Base-by-base conservation (phyloP, 1,140 invertebrate genomes). In the Dendrolimus kikuchii region DNA sequence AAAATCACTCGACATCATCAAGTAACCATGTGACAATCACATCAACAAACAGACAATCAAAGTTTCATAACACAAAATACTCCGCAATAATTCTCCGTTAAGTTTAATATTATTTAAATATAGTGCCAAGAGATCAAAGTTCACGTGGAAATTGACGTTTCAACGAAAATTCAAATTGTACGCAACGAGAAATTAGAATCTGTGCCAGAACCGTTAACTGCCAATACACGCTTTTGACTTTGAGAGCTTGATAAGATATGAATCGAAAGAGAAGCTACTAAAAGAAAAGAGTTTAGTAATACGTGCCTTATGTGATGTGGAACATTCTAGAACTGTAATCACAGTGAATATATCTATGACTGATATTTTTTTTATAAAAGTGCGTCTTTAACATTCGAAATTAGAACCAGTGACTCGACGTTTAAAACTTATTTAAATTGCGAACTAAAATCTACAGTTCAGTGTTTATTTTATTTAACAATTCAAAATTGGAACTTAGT, bases 21-120 rank as follows among this genome's bases (percentile, higher is more conserved):
- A 44, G 53, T 58, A 56, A 76, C 59, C 47, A 81, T 81, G 76
- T 79, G 74, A 81, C 70, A 69, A 55, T 68, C 57, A 57, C 51
- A 56, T 23, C 7, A 56, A 64, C 45, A 46, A 51, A 65, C 56
- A 45, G 52, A 63, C 53, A 66, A 53, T 53, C 50, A 43, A 64
- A 23, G 44, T 55, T 56, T 58, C 37, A 52, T 36, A 59, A 60
- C 52, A 60, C 48, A 74, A 71, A 81, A 79, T 81, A 79, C 76
- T 80, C 76, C 46, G 39, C 52, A 52, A 75, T 56, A 71, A 69
- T 76, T 68, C 74, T 77, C 69, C 49, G 41, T 9, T 9, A 43
- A 43, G 42, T 43, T 9, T 43, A 43, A 9, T n/a, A 5, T 53
- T 64, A 71, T 59, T 64, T 51, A 49, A 46, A 55, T 59, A 64